These are phyloP conservation scores for Neoniphon sammara DNA, from an alignment of 2,797 vertebrate genomes.

Conservation along the genomic window DNA sequence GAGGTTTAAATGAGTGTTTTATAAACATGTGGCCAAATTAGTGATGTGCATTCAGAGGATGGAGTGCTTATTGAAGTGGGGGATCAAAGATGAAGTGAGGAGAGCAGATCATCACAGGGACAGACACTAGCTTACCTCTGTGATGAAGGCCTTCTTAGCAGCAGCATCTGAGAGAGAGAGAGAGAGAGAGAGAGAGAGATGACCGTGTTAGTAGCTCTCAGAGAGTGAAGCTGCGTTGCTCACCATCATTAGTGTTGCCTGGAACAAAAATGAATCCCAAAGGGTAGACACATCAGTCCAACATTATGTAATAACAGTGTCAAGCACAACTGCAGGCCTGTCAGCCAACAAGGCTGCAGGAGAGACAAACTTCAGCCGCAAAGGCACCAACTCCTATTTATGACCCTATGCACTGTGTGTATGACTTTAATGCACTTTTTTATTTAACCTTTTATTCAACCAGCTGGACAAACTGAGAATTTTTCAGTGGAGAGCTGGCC, in stretches of 20 bases:
- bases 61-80: conserved; percentile 4
- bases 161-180: conserved; percentile 73
- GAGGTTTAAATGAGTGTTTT: not conserved
- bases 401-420: conserved; percentile 12
- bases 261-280: conserved; percentile 56
- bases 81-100: conserved; percentile 23
- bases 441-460: not conserved
- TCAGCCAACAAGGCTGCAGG: conserved; percentile 37
- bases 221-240: conserved; percentile 54
- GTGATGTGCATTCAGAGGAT: not conserved
- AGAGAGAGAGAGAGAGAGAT: conserved; percentile 38
- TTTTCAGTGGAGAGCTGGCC: not conserved
- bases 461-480: not conserved
- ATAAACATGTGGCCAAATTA: conserved; percentile 7
- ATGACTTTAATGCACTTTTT: not conserved
- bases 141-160: conserved; percentile 82
- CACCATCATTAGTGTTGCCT: conserved; percentile 52
- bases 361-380: conserved; percentile 37
- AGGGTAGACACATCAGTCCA: conserved; percentile 40
- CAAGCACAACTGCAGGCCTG: conserved; percentile 47
- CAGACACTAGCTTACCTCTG: conserved; percentile 80
- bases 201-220: conserved; percentile 47
- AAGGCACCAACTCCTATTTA: conserved; percentile 18
- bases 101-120: conserved; percentile 31
- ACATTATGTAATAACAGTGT: conserved; percentile 68